Evolutionary conservation across 2,888 invertebrate genomes (phyloP).

Genomic region (Zele albiditarsus): DNA sequence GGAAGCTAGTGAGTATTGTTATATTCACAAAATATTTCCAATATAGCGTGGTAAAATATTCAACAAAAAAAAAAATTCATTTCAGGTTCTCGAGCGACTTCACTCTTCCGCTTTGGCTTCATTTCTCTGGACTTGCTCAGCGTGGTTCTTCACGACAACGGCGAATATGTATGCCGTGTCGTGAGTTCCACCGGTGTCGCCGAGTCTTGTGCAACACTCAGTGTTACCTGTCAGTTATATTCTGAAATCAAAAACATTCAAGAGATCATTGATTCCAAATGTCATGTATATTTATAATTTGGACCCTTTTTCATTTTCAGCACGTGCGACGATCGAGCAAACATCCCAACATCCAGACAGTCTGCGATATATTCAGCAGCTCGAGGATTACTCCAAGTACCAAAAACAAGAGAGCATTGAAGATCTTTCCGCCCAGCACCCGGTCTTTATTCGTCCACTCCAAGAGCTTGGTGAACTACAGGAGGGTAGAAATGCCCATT

Average conservation of each 20-base stretch:
- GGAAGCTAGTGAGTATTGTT: slow-evolving; percentile 85
- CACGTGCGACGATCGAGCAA: slow-evolving; percentile 88
- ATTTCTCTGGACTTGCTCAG: slow-evolving; percentile 94
- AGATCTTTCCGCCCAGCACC: slow-evolving; percentile 85
- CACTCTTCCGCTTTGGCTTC: slow-evolving; percentile 97
- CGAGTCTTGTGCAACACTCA: slow-evolving; percentile 87
- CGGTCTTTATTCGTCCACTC: slow-evolving; percentile 90
- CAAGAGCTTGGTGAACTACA: slow-evolving; percentile 89
- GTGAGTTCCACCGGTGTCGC: slow-evolving; percentile 90
- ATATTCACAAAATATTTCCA: background rate
- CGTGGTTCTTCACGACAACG: slow-evolving; percentile 88
- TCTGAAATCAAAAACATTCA: background rate
- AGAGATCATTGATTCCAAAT: too few species aligned
- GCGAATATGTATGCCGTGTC: slow-evolving; percentile 92
- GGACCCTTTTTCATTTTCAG: slow-evolving; percentile 60
- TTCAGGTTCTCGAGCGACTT: slow-evolving; percentile 94
- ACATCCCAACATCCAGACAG: slow-evolving; percentile 93
- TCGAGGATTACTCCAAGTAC: slow-evolving; percentile 92
- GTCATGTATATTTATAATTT: too few species aligned
- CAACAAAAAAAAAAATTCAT: slow-evolving; percentile 13
- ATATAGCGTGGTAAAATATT: background rate
- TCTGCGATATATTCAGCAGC: slow-evolving; percentile 90
- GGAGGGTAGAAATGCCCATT: slow-evolving; percentile 94
- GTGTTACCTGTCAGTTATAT: slow-evolving; percentile 77
- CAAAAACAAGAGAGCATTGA: slow-evolving; percentile 89